Conservation (phyloP, 2,888 invertebrate genomes). For the Heliconius sara region DNA sequence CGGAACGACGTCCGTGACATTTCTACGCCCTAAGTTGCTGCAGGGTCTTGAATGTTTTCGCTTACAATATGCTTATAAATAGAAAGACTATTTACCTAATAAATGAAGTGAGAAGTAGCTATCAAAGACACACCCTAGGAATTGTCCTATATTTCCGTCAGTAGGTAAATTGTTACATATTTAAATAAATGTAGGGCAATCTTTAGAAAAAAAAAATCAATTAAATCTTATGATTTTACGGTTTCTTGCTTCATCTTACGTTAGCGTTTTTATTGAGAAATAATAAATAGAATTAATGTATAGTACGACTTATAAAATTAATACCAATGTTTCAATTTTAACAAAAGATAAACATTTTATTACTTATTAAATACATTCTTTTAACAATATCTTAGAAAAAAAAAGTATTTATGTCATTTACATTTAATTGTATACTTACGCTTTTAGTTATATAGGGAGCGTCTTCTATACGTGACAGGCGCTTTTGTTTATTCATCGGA, state of each 20-base stretch:
- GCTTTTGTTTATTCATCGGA: conserved; percentile 20
- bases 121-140: neutral
- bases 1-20: conserved; percentile 71
- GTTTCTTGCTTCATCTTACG: no score
- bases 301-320: neutral
- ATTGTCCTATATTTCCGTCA: neutral
- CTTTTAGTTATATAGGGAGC: conserved; percentile 18
- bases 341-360: neutral
- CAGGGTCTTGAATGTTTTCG: conserved; percentile 11
- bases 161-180: neutral
- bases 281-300: neutral
- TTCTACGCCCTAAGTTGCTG: conserved; percentile 62
- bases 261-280: neutral
- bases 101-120: neutral
- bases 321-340: neutral
- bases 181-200: neutral
- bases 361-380: neutral
- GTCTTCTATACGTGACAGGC: conserved; percentile 14
- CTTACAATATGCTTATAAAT: neutral
- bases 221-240: no score
- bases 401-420: conserved; percentile 10
- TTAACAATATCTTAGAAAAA: conserved; percentile 2
- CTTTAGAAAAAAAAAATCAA: no score
- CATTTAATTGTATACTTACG: conserved; percentile 8
- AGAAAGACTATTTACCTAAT: neutral